Percentiles rank a stretch among this genome's conserved stretches.
phyloP scores from a whole-genome alignment of 2,888 invertebrate species.

The Achlya flavicornis region DNA sequence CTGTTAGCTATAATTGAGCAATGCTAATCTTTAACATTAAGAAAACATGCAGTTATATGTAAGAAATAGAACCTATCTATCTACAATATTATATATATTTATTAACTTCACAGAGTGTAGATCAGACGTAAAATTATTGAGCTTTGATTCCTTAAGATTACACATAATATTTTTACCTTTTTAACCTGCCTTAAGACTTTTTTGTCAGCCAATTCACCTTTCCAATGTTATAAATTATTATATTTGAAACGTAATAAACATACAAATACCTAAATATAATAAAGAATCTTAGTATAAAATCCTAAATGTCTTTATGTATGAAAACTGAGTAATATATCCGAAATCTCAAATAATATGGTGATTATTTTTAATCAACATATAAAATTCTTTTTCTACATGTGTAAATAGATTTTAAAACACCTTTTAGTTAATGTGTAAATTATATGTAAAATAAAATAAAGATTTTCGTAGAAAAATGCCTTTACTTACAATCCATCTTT shows the following conservation, averaged over 20 bases:
- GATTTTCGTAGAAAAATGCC: conserved; percentile 71
- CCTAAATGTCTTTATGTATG: not conserved
- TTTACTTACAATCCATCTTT: conserved; percentile 47
- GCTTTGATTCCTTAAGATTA: conserved; percentile 35
- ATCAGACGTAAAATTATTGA: conserved; percentile 25
- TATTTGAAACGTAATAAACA: not conserved
- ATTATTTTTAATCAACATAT: conserved; percentile 48
- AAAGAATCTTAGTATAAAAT: conserved; percentile 1
- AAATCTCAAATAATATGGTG: conserved; percentile 54
- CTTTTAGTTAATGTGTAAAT: conserved; percentile 68
- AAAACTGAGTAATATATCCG: conserved; percentile 27
- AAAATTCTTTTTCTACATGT: conserved; percentile 58
- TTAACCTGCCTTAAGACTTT: not conserved
- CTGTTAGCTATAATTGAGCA: conserved; percentile 15
- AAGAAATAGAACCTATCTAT: conserved; percentile 1
- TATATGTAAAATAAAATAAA: conserved; percentile 79
- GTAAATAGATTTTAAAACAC: conserved; percentile 64
- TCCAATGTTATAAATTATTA: not conserved
- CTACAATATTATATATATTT: conserved; percentile 17
- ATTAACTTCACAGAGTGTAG: not conserved
- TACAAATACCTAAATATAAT: not conserved
- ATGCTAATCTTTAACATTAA: conserved; percentile 29
- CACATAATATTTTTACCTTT: not conserved
- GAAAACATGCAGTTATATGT: conserved; percentile 22
- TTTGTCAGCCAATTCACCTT: not conserved